Evolutionary conservation across 2,113 vertebrate genomes (phyloP).

Genomic region (Actenoides hombroni): DNA sequence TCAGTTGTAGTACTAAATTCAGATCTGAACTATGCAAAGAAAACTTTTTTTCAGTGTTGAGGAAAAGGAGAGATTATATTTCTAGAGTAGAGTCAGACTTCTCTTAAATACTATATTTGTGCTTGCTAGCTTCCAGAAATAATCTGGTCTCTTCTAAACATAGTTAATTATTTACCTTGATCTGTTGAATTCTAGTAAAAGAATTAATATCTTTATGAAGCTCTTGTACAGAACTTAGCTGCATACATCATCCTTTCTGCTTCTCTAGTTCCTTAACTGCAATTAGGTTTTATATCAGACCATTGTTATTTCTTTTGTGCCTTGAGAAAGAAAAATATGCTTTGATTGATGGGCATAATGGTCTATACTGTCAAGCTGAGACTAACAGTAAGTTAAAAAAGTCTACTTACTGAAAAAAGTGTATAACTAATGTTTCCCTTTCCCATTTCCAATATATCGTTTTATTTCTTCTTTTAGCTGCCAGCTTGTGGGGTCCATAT

Average conservation of each 20-base stretch:
- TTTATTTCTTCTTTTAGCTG: constrained; percentile 76
- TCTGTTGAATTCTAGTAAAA: neutral
- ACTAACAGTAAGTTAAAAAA: neutral
- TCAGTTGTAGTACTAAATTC: neutral
- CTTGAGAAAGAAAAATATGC: neutral
- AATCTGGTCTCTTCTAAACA: neutral
- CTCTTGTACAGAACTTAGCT: neutral
- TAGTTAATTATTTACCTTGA: neutral
- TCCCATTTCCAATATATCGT: neutral
- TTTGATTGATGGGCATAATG: neutral
- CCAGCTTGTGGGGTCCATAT: constrained; percentile 95
- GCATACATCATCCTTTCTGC: neutral
- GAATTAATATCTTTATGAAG: neutral
- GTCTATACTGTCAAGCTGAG: neutral
- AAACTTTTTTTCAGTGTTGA: neutral
- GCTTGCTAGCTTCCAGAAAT: neutral
- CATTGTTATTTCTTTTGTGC: neutral
- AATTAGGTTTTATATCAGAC: neutral
- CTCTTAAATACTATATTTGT: neutral
- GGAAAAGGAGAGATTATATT: neutral
- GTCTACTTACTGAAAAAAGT: neutral
- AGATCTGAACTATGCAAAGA: neutral
- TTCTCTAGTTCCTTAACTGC: neutral
- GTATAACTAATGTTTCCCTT: neutral
- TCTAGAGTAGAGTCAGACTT: neutral